Conservation (phyloP, 2,113 vertebrate species). For the Rhinogobius similis region DNA sequence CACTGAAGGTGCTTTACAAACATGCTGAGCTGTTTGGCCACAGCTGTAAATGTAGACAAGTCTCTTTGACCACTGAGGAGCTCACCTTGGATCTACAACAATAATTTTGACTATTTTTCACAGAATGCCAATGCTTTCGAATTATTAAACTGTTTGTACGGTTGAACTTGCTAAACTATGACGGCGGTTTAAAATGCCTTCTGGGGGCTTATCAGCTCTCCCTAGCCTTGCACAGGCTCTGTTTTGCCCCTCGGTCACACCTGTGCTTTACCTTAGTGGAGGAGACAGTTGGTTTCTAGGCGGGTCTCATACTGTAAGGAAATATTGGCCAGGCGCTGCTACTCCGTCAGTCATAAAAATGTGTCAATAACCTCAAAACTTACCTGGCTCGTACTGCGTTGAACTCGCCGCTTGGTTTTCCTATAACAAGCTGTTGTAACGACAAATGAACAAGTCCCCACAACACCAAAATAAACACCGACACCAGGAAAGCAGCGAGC, state of each 20-base stretch:
- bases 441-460: slow-evolving; percentile 80
- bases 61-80: too few species aligned
- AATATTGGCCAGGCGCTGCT: slow-evolving; percentile 34
- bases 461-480: slow-evolving; percentile 72
- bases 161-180: not conserved
- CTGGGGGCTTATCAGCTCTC: not conserved
- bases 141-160: too few species aligned
- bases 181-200: not conserved
- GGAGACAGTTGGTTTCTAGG: slow-evolving; percentile 50
- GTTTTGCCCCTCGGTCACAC: not conserved
- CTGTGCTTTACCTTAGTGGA: slow-evolving; percentile 28
- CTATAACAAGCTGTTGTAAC: slow-evolving; percentile 76
- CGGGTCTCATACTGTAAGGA: slow-evolving; percentile 39
- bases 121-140: too few species aligned
- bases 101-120: too few species aligned
- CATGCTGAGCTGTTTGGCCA: too few species aligned
- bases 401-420: slow-evolving; percentile 72
- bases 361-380: not conserved
- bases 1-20: too few species aligned
- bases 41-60: too few species aligned
- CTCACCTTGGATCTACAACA: too few species aligned
- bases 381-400: slow-evolving; percentile 76
- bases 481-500: slow-evolving; percentile 62
- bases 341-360: not conserved
- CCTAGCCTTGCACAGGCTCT: not conserved